Evolutionary conservation across 2,888 invertebrate genomes (phyloP).

Genomic region (Suillia variegata): DNA sequence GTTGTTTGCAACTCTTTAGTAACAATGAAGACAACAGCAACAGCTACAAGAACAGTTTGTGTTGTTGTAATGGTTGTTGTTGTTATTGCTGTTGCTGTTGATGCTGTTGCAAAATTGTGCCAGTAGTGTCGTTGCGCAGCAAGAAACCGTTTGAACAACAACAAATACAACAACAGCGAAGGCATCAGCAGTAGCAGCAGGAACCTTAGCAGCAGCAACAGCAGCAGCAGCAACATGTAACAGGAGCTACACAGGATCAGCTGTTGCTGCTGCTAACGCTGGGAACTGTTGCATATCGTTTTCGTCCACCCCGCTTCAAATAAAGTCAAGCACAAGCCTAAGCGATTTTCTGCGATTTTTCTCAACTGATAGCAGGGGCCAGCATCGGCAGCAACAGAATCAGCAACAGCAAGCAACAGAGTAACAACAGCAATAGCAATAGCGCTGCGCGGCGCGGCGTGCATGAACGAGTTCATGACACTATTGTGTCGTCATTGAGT

Average conservation of each 20-base stretch:
- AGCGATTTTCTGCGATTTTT: conserved; percentile 25
- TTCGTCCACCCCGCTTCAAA: not conserved
- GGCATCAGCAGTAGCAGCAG: not conserved
- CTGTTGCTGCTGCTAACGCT: not conserved
- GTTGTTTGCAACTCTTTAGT: not conserved
- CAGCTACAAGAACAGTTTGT: conserved; percentile 3
- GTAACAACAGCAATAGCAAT: conserved; percentile 10
- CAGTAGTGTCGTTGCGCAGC: conserved; percentile 27
- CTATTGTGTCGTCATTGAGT: conserved; percentile 36
- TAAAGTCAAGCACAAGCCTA: conserved; percentile 23
- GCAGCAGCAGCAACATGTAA: conserved; percentile 17
- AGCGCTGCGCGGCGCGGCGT: conserved; percentile 19
- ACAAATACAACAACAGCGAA: not conserved
- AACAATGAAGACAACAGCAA: conserved; percentile 15
- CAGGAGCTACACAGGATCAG: conserved; percentile 25
- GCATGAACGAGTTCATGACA: conserved; percentile 38
- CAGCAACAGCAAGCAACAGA: conserved; percentile 17
- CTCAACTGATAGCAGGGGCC: conserved; percentile 26
- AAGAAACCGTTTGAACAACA: conserved; percentile 25
- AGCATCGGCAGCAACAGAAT: conserved; percentile 13
- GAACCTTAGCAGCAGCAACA: conserved; percentile 13
- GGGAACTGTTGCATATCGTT: conserved; percentile 4
- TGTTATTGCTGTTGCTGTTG: conserved; percentile 10
- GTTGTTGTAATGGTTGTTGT: conserved; percentile 6
- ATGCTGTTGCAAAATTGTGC: conserved; percentile 20